Evolutionary conservation across 2,888 invertebrate genomes (phyloP), one percentile per base, ranked within the genome.

Genomic region (Ichneumon xanthorius): DNA sequence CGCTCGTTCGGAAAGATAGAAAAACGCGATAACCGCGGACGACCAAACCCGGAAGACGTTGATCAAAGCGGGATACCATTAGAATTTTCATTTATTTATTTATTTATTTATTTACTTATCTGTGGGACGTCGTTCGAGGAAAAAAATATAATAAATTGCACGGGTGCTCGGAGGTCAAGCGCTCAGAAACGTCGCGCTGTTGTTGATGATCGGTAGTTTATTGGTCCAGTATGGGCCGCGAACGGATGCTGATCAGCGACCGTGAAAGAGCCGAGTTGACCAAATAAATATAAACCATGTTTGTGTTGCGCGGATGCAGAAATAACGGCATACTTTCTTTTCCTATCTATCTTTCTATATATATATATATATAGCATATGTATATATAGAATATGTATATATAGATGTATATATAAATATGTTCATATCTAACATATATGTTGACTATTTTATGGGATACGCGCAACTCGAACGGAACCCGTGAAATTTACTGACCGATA

Each of bases 11-110:
- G 76, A 86, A 86, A 86, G 85, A 86, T 86, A 16, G 77, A 86
- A 78, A 86, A 86, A 86, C 78, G 55, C n/a, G 85, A 86, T 86
- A 86, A 80, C 83, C 80, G 16, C 30, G 22, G 53, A 65, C 70
- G 82, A 83, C 80, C 73, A 58, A 80, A 83, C 80, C 77, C 83
- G 85, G 82, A 86, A 86, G 82, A 83, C 68, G 80, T 77, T 86
- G 82, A 86, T 86, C 78, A 86, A 80, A 82, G 72, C 76, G 26
- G 71, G 65, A 78, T 72, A 72, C 65, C 48, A 81, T 84, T 77
- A 71, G 50, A 76, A 53, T 71, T 75, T 79, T 48, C 40, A 45
- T 72, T 45, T 37, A 6, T 55, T n/a, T 37, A 37, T 68, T 6
- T 68, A 19, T 26, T n/a, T 11, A 1, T 55, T 19, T 26, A 37